Evolutionary conservation across 1,140 invertebrate species (phyloP).

Genomic region (Heliconius himera): DNA sequence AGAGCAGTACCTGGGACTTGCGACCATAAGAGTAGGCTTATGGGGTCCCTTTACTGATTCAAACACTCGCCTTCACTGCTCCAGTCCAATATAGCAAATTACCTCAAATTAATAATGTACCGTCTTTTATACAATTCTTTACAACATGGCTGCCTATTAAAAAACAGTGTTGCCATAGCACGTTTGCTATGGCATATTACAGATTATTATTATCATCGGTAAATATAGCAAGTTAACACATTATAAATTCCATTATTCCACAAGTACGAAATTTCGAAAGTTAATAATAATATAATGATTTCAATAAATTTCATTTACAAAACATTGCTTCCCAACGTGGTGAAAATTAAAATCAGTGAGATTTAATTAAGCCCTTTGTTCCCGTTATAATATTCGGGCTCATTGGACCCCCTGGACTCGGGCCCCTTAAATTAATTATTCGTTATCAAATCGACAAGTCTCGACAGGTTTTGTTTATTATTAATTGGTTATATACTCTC

Average conservation of each 20-base stretch:
- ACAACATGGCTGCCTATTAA: too few relatives aligned
- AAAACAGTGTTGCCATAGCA: too few relatives aligned
- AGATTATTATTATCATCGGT: too few relatives aligned
- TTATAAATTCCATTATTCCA: conserved; percentile 4
- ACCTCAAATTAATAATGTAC: too few relatives aligned
- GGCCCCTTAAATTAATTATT: conserved; percentile 58
- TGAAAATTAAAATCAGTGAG: conserved; percentile 45
- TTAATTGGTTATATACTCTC: conserved; percentile 6
- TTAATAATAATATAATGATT: conserved; percentile 34
- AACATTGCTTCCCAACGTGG: conserved; percentile 37
- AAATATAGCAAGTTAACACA: background rate
- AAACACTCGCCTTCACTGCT: too few relatives aligned
- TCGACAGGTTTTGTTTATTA: conserved; percentile 34
- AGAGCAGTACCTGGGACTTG: too few relatives aligned
- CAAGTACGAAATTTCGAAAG: background rate
- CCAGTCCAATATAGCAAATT: too few relatives aligned
- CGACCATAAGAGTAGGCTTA: too few relatives aligned
- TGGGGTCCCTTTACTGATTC: too few relatives aligned
- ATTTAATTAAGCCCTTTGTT: conserved; percentile 61
- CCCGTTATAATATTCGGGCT: conserved; percentile 48
- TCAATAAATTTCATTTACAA: conserved; percentile 42
- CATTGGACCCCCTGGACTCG: conserved; percentile 42
- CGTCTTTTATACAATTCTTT: too few relatives aligned
- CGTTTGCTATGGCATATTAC: too few relatives aligned
- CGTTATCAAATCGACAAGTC: conserved; percentile 57